Evolutionary conservation across 1,140 invertebrate genomes (phyloP).

Genomic region (Notospermus geniculatus): DNA sequence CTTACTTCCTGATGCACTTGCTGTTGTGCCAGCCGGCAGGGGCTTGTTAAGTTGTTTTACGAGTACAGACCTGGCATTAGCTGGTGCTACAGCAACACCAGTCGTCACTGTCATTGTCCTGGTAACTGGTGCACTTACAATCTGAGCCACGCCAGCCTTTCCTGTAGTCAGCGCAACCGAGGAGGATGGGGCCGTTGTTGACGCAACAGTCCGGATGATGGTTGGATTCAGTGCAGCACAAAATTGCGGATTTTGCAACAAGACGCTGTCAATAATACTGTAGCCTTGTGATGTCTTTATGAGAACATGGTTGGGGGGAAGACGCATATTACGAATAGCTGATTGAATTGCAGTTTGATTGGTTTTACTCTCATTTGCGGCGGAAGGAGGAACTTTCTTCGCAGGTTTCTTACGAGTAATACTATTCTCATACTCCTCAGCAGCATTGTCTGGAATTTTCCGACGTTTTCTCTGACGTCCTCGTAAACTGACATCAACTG

Average conservation of each 20-base stretch:
- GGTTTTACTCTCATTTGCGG: constrained; percentile 1
- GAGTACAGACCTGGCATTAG: no score
- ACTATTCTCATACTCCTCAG: not conserved
- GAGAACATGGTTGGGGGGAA: not conserved
- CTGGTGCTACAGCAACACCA: no score
- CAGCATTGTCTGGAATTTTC: constrained; percentile 46
- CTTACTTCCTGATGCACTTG: no score
- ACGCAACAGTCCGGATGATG: not conserved
- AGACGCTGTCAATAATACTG: not conserved
- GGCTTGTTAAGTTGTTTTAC: no score
- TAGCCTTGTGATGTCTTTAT: constrained; percentile 5
- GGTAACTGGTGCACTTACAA: no score
- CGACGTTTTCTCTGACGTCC: constrained; percentile 46
- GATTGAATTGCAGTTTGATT: not conserved
- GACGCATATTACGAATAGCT: not conserved
- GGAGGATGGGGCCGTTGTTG: not conserved
- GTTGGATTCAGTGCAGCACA: constrained; percentile 2
- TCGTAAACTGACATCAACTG: constrained; percentile 40
- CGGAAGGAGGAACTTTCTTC: not conserved
- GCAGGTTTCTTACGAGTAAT: constrained; percentile 5
- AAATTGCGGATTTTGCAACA: not conserved
- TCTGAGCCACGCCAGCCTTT: not conserved
- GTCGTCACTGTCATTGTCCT: no score
- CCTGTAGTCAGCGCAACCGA: not conserved
- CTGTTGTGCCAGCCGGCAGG: no score